Percentiles rank a stretch among this genome's conserved stretches.
Evolutionary conservation across 1,140 invertebrate genomes (phyloP).

Genomic region (Tyrophagus putrescentiae): DNA sequence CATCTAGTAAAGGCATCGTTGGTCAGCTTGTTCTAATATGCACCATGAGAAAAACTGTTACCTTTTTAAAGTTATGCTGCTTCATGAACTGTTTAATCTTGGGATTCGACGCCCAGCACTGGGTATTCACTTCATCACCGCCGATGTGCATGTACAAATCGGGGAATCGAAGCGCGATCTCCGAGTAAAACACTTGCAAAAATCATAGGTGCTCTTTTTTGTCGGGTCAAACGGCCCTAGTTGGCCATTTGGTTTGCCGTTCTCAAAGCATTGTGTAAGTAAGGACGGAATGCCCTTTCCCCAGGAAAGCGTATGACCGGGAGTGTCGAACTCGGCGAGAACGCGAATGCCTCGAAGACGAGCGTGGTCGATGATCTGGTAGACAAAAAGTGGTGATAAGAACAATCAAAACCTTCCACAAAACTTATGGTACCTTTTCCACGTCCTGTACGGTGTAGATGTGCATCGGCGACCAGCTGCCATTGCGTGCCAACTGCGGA

Average conservation of each 20-base stretch:
- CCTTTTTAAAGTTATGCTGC: constrained; percentile 45
- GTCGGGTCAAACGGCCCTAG: constrained; percentile 57
- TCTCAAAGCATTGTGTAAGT: constrained; percentile 26
- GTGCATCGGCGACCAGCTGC: neutral
- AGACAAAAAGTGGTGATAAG: too few relatives aligned
- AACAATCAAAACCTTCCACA: too few relatives aligned
- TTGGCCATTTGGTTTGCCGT: constrained; percentile 31
- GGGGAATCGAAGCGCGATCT: constrained; percentile 50
- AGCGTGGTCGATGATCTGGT: constrained; percentile 34
- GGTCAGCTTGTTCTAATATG: too few relatives aligned
- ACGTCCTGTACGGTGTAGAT: constrained; percentile 32
- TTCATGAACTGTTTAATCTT: constrained; percentile 54
- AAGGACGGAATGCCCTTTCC: constrained; percentile 52
- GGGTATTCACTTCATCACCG: constrained; percentile 72
- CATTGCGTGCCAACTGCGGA: constrained; percentile 39
- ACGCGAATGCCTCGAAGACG: constrained; percentile 34
- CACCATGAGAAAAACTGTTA: constrained; percentile 42
- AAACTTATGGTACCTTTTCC: too few relatives aligned
- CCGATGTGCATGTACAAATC: constrained; percentile 69
- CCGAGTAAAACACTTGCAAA: constrained; percentile 52
- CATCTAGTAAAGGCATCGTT: too few relatives aligned
- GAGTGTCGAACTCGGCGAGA: constrained; percentile 34
- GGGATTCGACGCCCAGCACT: constrained; percentile 68
- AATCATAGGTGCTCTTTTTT: constrained; percentile 44
- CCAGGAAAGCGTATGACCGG: constrained; percentile 59